Conservation (phyloP, 2,797 vertebrate species). For the Enteromius thamalakanensis region DNA sequence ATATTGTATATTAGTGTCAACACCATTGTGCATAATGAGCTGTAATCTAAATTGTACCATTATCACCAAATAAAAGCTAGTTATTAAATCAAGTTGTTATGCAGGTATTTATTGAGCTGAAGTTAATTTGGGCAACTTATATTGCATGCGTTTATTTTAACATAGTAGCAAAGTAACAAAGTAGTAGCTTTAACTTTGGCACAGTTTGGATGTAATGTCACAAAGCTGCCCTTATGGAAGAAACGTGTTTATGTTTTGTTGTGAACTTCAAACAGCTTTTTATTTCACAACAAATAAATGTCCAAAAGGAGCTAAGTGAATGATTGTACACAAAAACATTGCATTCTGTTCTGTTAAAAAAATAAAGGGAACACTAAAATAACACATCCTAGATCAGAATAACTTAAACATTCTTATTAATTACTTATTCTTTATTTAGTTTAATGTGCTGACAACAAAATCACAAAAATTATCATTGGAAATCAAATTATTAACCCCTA, state of each 20-base stretch:
- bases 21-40: not conserved
- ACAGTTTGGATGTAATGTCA: not conserved
- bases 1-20: not conserved
- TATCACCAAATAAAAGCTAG: constrained; percentile 16
- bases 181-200: not conserved
- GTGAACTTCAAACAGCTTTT: not conserved
- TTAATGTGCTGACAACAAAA: no score
- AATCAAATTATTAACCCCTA: no score
- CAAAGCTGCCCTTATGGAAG: not conserved
- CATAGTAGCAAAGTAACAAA: not conserved
- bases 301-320: not conserved
- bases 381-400: no score
- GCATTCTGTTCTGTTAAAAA: not conserved
- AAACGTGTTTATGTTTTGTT: not conserved
- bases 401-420: no score
- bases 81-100: constrained; percentile 8
- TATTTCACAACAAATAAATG: not conserved
- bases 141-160: not conserved
- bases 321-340: not conserved
- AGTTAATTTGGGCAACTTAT: not conserved
- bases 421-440: no score
- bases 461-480: no score
- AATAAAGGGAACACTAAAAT: no score
- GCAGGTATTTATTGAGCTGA: not conserved
- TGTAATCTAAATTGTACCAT: not conserved